Conservation (phyloP, 2,888 invertebrate species). For the Hermaeophaga mercurialis region DNA sequence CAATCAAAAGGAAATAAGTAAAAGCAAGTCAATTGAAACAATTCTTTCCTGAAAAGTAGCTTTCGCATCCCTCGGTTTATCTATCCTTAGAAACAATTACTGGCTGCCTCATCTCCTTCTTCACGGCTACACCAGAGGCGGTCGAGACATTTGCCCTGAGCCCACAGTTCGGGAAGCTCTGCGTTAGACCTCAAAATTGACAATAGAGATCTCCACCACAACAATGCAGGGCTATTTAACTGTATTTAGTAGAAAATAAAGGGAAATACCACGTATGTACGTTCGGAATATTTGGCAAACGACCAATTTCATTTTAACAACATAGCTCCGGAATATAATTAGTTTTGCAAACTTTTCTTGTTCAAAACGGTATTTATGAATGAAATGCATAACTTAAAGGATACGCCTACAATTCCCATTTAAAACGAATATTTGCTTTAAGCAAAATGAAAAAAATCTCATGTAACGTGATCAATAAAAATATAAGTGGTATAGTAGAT, state of each 20-base stretch:
- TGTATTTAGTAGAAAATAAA: conserved; percentile 3
- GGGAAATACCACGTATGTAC: not conserved
- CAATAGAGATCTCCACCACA: conserved; percentile 11
- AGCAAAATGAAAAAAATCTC: no score
- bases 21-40: conserved; percentile 4
- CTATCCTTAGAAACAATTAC: conserved; percentile 17
- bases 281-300: not conserved
- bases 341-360: no score
- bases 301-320: no score
- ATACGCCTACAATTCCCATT: no score
- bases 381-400: no score
- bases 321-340: no score
- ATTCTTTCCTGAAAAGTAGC: conserved; percentile 10
- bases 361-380: no score
- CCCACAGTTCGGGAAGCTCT: conserved; percentile 2
- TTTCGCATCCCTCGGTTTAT: conserved; percentile 7
- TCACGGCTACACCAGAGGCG: not conserved
- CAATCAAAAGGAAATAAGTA: not conserved
- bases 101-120: conserved; percentile 1
- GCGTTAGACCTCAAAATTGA: conserved; percentile 13
- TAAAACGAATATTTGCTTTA: no score
- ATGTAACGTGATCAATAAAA: no score
- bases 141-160: conserved; percentile 4
- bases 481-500: no score
- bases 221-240: not conserved